phyloP scores from a whole-genome alignment of 2,797 vertebrate genomes.

The Chrysocyon brachyurus region DNA sequence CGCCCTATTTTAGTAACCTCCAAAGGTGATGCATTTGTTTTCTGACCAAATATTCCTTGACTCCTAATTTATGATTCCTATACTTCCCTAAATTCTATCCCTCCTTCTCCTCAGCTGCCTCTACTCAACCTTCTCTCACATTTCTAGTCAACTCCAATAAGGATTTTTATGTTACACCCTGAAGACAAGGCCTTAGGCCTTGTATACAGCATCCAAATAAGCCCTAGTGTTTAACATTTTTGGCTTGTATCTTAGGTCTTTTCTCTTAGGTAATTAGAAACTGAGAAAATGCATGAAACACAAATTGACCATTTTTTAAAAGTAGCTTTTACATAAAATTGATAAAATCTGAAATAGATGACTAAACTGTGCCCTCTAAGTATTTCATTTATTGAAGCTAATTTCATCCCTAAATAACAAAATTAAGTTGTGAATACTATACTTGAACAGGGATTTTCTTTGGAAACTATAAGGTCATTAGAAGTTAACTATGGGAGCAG shows the following conservation, averaged over 20 bases:
- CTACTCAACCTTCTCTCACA: not conserved
- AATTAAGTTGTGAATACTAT: not conserved
- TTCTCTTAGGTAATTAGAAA: conserved; percentile 14
- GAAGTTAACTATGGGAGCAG: not conserved
- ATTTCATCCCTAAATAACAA: conserved; percentile 39
- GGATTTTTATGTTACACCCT: not conserved
- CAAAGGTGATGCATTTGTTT: not conserved
- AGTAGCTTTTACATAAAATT: conserved; percentile 22
- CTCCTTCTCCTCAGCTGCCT: not conserved
- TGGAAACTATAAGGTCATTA: not conserved
- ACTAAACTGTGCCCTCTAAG: not conserved
- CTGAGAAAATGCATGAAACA: conserved; percentile 16
- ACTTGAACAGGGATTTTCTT: conserved; percentile 9
- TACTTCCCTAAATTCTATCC: not conserved
- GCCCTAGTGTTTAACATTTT: not conserved
- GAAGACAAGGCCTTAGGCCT: not conserved
- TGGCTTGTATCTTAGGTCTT: conserved; percentile 19
- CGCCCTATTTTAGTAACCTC: not conserved
- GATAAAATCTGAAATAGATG: conserved; percentile 38
- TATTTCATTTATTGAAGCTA: conserved; percentile 30
- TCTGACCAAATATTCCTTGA: not conserved
- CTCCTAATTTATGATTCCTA: not conserved
- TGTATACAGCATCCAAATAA: not conserved
- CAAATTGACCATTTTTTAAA: conserved; percentile 25
- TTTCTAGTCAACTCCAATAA: not conserved